phyloP scores from a whole-genome alignment of 2,888 invertebrate species.

The Lasioglossum vierecki region DNA sequence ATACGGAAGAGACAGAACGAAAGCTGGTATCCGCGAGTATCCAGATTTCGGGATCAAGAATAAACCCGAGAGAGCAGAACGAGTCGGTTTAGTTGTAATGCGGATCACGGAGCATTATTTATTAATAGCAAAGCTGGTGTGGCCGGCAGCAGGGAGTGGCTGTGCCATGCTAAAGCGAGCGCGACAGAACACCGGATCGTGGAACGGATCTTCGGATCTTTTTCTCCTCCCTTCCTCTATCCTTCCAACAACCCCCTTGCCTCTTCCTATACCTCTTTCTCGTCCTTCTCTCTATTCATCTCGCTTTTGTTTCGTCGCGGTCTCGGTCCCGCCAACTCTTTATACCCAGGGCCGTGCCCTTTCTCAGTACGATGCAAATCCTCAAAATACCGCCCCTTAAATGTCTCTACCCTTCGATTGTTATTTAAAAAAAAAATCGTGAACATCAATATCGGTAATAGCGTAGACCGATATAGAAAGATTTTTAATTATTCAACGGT shows the following conservation, averaged over 20 bases:
- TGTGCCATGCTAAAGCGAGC: conserved; percentile 75
- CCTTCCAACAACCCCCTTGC: conserved; percentile 19
- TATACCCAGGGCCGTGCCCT: background rate
- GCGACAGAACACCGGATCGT: conserved; percentile 77
- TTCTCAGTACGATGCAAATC: no score
- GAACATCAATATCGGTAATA: no score
- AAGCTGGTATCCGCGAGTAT: conserved; percentile 24
- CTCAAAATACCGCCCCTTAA: no score
- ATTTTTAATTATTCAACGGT: no score
- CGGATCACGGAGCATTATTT: conserved; percentile 78
- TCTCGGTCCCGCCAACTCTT: conserved; percentile 8
- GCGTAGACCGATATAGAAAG: no score
- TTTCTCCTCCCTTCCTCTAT: conserved; percentile 27
- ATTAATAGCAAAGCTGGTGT: conserved; percentile 79
- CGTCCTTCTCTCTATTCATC: conserved; percentile 20
- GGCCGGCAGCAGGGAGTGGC: conserved; percentile 75
- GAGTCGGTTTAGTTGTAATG: conserved; percentile 72
- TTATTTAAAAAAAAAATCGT: no score
- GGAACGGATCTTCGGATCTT: conserved; percentile 66
- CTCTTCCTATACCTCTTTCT: conserved; percentile 34
- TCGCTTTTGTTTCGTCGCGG: conserved; percentile 37
- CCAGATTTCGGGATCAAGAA: conserved; percentile 40
- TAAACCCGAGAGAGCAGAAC: conserved; percentile 52
- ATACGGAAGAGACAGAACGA: conserved; percentile 44
- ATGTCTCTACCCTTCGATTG: no score